Conservation (phyloP, 2,113 vertebrate genomes). For the Casuarius casuarius region DNA sequence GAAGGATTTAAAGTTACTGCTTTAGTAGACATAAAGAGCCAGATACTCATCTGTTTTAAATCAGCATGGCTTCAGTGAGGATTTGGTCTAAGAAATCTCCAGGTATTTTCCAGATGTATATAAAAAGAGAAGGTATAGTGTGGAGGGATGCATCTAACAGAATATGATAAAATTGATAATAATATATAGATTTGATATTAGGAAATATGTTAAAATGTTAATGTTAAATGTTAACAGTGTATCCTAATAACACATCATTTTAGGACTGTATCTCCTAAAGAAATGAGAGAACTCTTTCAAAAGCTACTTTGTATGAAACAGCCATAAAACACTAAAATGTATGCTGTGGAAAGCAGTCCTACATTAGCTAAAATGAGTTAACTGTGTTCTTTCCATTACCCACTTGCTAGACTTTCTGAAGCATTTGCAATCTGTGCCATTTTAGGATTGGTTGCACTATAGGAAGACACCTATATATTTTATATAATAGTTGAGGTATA, state of each 20-base stretch:
- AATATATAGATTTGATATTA: neutral
- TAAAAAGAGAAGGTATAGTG: neutral
- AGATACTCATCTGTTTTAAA: conserved; percentile 24
- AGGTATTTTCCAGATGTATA: neutral
- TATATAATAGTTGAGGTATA: neutral
- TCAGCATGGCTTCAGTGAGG: neutral
- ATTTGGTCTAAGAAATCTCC: neutral
- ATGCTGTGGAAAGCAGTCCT: neutral
- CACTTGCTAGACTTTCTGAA: neutral
- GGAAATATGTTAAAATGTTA: neutral
- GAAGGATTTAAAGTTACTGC: neutral
- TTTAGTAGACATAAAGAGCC: neutral
- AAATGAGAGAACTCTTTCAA: neutral
- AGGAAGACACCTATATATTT: neutral
- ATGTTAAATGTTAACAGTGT: neutral
- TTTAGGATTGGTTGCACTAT: neutral
- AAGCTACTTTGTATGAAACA: neutral
- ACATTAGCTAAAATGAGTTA: neutral
- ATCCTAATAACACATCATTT: neutral
- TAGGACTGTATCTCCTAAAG: neutral
- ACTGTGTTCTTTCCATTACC: neutral
- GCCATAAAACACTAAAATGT: neutral
- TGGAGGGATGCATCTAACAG: neutral
- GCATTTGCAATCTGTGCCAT: neutral
- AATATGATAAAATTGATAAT: neutral